Conservation (phyloP, 2,113 vertebrate species). For the Lycaon pictus region DNA sequence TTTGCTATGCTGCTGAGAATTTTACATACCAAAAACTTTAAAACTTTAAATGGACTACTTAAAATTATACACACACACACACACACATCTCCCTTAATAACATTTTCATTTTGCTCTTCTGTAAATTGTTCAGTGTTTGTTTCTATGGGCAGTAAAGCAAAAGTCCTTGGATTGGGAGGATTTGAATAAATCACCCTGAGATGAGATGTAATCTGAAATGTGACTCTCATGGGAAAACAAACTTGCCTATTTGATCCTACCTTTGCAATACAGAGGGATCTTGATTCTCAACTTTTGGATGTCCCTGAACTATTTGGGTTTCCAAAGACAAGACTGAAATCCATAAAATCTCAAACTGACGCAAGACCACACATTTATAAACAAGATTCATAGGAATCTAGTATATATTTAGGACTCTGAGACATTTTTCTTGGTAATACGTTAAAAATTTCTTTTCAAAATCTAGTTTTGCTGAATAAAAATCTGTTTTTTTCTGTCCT, state of each 20-base stretch:
- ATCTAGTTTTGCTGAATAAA: slow-evolving; percentile 52
- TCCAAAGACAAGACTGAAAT: slow-evolving; percentile 41
- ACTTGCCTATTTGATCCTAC: slow-evolving; percentile 52
- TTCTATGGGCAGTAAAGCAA: neutral
- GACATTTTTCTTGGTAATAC: neutral
- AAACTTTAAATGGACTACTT: slow-evolving; percentile 79
- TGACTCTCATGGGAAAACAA: slow-evolving; percentile 45
- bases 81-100: neutral
- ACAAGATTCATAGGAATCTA: neutral
- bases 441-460: neutral
- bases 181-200: slow-evolving; percentile 50
- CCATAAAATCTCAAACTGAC: slow-evolving; percentile 23
- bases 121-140: slow-evolving; percentile 49
- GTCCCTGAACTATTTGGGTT: slow-evolving; percentile 9
- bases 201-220: neutral
- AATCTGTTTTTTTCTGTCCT: neutral
- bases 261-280: neutral
- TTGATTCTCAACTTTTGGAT: slow-evolving; percentile 61
- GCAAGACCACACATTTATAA: neutral
- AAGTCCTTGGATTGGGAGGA: neutral
- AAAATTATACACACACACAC: slow-evolving; percentile 63
- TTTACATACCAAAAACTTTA: slow-evolving; percentile 82
- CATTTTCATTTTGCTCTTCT: slow-evolving; percentile 41
- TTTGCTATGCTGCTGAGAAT: slow-evolving; percentile 79
- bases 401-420: neutral